Evolutionary conservation across 1,140 invertebrate species (phyloP).

Genomic region (Temnothorax longispinosus): DNA sequence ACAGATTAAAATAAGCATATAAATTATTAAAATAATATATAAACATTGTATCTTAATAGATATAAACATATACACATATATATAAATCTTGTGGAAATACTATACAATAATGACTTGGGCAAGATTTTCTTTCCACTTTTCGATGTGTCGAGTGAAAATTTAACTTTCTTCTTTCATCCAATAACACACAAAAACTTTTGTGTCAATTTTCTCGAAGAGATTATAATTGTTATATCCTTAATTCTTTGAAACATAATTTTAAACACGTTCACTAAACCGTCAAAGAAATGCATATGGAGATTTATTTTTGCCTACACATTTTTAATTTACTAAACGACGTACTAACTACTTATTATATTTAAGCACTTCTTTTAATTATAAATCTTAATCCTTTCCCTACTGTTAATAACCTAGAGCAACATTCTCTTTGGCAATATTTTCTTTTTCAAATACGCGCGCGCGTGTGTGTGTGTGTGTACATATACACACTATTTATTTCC

Average conservation of each 20-base stretch:
- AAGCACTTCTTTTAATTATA: slow-evolving; percentile 42
- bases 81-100: slow-evolving; percentile 20
- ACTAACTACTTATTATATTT: slow-evolving; percentile 43
- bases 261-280: not conserved
- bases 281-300: not conserved
- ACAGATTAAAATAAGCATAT: slow-evolving; percentile 30
- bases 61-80: too few relatives aligned
- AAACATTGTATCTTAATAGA: slow-evolving; percentile 4
- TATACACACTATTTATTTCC: not conserved
- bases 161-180: not conserved
- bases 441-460: slow-evolving; percentile 11
- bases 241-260: slow-evolving; percentile 1
- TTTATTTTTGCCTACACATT: not conserved
- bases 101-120: slow-evolving; percentile 2
- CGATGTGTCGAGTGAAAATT: not conserved
- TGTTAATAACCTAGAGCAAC: slow-evolving; percentile 45
- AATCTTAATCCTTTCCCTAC: slow-evolving; percentile 57
- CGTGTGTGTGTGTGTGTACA: not conserved
- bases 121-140: slow-evolving; percentile 2
- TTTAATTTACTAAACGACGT: slow-evolving; percentile 35
- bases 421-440: slow-evolving; percentile 37
- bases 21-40: slow-evolving; percentile 31
- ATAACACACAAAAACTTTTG: not conserved
- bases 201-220: not conserved
- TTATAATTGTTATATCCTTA: not conserved